phyloP scores from a whole-genome alignment of 2,888 invertebrate species.

The Acleris cristana region DNA sequence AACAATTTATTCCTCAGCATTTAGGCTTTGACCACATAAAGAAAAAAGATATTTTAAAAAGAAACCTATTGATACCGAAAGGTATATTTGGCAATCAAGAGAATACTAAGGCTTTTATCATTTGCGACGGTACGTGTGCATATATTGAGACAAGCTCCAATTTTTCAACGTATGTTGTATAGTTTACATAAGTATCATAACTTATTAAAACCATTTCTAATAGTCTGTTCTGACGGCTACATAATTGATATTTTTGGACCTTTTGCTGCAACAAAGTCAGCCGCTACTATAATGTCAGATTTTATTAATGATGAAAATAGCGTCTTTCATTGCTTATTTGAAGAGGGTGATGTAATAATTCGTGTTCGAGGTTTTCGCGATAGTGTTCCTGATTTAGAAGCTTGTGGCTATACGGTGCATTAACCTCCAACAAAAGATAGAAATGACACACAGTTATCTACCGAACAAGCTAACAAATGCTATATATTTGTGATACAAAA shows the following conservation, averaged over 20 bases:
- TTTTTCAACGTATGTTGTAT: conserved; percentile 16
- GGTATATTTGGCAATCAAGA: conserved; percentile 27
- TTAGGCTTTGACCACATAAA: conserved; percentile 20
- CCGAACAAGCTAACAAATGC: too few species aligned
- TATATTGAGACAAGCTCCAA: conserved; percentile 27
- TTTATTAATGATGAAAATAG: too few species aligned
- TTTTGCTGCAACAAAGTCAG: too few species aligned
- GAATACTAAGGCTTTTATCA: conserved; percentile 22
- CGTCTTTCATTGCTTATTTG: too few species aligned
- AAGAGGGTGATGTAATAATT: too few species aligned
- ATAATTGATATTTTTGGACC: conserved; percentile 16
- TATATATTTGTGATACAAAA: too few species aligned
- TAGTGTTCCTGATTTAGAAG: too few species aligned
- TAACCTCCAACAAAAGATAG: too few species aligned
- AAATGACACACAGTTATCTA: too few species aligned
- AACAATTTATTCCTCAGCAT: background rate
- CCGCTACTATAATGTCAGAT: too few species aligned
- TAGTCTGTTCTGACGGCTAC: conserved; percentile 29
- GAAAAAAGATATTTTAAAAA: conserved; percentile 11
- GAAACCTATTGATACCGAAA: conserved; percentile 22
- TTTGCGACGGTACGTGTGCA: conserved; percentile 25
- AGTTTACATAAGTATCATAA: conserved; percentile 28
- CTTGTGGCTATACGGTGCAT: too few species aligned
- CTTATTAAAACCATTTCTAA: conserved; percentile 24
- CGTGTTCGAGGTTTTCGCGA: too few species aligned